Base-by-base conservation (phyloP, 2,113 vertebrate genomes). In the Lagenorhynchus albirostris region DNA sequence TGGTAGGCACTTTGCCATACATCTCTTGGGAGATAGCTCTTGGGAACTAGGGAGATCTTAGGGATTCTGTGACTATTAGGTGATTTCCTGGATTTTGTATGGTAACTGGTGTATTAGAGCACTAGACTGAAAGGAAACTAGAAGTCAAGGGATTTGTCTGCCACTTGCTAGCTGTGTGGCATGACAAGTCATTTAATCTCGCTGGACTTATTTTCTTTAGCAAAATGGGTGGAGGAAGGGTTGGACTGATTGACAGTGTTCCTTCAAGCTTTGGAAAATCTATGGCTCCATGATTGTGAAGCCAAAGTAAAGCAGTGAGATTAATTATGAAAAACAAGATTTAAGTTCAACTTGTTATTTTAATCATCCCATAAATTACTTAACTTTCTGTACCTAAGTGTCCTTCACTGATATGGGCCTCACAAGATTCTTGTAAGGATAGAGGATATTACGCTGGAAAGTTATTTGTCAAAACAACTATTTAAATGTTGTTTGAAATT, bases 401-500 rank as follows among this genome's bases (percentile, higher is more conserved):
- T 96, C 82, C 15, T 83, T 94, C 33, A 36, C 82, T 71, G 81
- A 65, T 60, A 18, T 33, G 38, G 84, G 13, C 29, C 55, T 93
- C 17, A 89, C 25, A 63, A 81, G 81, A 79, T 86, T 93, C 55
- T 77, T 14, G 1, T 65, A 89, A 91, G 29, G 11, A 38, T 60
- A 81, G 90, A 88, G 25, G 26, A 18, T 33, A 73, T 50, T 81
- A 36, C 29, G 44, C 17, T 18, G 9, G 41, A 89, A 84, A 88
- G 5, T 38, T 87, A 67, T 74, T 91, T 86, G 38, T 94, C 63
- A 71, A 33, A 33, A 89, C 26, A 92, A 41, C n/a, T 85, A 36
- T 76, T 85, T 25, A 71, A 74, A 60, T 81, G 36, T 86, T 91
- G 76, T 74, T 95, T 96, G 82, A 82, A 80, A 81, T 95, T 93